Evolutionary conservation across 1,140 invertebrate genomes (phyloP).

Genomic region (Drosophila busckii): DNA sequence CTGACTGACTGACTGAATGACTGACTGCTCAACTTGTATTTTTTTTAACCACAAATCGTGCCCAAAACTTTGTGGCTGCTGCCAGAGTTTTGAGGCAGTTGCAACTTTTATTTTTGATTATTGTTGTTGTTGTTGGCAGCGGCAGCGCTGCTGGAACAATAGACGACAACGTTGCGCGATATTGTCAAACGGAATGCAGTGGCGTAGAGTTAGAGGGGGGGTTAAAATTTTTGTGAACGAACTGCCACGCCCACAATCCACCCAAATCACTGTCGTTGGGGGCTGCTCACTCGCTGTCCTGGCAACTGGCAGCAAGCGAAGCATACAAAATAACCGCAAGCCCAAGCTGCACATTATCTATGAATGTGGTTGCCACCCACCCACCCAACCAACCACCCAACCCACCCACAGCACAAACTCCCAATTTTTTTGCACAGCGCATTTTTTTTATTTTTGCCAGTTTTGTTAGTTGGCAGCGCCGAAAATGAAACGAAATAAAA

Average conservation of each 20-base stretch:
- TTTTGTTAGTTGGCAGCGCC: too few species aligned
- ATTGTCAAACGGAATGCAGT: conserved; percentile 44
- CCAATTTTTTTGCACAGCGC: too few species aligned
- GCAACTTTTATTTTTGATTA: conserved; percentile 22
- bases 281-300: conserved; percentile 30
- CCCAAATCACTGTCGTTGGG: conserved; percentile 14
- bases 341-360: conserved; percentile 73
- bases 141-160: conserved; percentile 38
- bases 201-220: not conserved
- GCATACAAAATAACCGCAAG: conserved; percentile 73
- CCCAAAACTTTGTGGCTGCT: conserved; percentile 35
- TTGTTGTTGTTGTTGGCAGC: conserved; percentile 1
- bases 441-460: too few species aligned
- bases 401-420: too few species aligned
- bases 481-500: too few species aligned
- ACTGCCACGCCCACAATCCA: conserved; percentile 17
- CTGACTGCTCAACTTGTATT: conserved; percentile 28
- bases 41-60: conserved; percentile 43
- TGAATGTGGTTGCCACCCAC: conserved; percentile 69
- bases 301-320: conserved; percentile 55
- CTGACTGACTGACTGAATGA: conserved; percentile 17
- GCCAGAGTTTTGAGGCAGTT: conserved; percentile 1
- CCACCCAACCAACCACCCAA: too few species aligned
- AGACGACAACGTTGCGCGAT: conserved; percentile 65
- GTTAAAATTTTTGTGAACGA: conserved; percentile 35